Evolutionary conservation across 2,113 vertebrate genomes (phyloP), one percentile per base, ranked within the genome.

Genomic region (Xiphias gladius): DNA sequence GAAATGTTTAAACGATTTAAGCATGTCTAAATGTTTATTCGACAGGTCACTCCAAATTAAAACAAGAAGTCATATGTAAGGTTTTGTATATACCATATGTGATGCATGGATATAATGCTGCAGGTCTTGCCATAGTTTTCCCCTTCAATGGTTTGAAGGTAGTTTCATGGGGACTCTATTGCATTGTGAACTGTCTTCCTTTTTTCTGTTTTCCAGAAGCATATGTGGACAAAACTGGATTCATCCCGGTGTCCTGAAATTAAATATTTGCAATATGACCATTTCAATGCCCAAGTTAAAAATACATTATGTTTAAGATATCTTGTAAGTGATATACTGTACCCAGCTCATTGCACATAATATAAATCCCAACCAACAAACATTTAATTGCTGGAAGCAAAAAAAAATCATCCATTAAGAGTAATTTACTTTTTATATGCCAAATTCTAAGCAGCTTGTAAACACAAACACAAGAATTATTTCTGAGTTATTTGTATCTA

Each of bases 21-120:
- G 72, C 28, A 71, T 46, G 75, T 85, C 79, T 57, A 72, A 85
- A 65, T 87, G 80, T 89, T 85, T 83, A 87, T 76, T 67, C 35
- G 62, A 87, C 43, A 12, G 57, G 61, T 89, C 85, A 79, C 20
- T 70, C 61, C 69, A 62, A 81, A 66, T 84, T 73, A 66, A 66
- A 86, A 76, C 78, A 82, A 75, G 61, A 86, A 79, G 84, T 73
- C 71, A 66, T 80, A 62, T 13, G 3, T 86, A 54, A 57, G 73
- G 41, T 59, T 73, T 81, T 82, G 80, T 87, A 52, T 79, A 84
- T 70, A 85, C 37, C 58, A 69, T 48, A 57, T 71, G 73, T 83
- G 73, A 81, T 66, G 80, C 52, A 87, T 80, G 79, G 81, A 79
- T 57, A 26, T 41, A 66, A 73, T 24, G 26, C 65, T 61, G 50